Conservation (phyloP, 2,113 vertebrate genomes). For the Nibea albiflora region DNA sequence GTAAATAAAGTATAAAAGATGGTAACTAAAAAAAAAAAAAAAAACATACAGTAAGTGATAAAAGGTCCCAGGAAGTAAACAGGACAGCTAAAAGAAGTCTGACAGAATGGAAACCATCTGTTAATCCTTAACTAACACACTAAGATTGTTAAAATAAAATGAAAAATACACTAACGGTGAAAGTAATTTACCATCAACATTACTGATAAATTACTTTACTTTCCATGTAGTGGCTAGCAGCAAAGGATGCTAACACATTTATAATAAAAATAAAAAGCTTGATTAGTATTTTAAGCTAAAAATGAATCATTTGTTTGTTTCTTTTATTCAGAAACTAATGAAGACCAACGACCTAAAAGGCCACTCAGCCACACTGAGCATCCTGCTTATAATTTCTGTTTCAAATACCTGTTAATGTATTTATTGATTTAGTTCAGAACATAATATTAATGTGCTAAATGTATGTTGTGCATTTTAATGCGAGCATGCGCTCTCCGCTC, state of each 20-base stretch:
- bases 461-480: background rate
- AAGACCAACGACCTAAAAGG: background rate
- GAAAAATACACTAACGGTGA: background rate
- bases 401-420: background rate
- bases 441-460: background rate
- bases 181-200: background rate
- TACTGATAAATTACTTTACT: background rate
- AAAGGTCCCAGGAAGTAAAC: background rate
- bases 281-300: background rate
- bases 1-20: conserved; percentile 6
- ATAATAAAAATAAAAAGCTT: background rate
- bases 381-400: background rate
- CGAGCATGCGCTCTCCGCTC: background rate
- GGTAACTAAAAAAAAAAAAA: background rate
- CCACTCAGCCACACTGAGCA: background rate
- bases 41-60: background rate
- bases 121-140: background rate
- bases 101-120: background rate
- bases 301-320: background rate
- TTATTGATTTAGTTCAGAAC: background rate
- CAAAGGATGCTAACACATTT: background rate
- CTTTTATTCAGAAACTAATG: background rate
- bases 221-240: background rate
- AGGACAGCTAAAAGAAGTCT: background rate
- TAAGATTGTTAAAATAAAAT: background rate